Conservation (phyloP, 2,797 vertebrate genomes). For the Orestias chungarensis region DNA sequence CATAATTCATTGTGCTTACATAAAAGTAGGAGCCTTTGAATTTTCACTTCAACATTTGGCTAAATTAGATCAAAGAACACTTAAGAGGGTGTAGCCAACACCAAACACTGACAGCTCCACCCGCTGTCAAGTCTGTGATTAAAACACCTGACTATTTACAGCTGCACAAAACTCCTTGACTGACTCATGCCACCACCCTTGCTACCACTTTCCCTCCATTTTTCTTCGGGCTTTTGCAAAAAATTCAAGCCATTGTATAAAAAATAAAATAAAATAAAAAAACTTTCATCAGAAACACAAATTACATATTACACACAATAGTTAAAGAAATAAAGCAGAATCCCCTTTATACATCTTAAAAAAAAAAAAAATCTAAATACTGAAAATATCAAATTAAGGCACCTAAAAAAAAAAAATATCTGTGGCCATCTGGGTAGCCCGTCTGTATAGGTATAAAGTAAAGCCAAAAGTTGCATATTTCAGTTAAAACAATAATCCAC, state of each 20-base stretch:
- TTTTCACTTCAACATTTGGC: not conserved
- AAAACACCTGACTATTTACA: not conserved
- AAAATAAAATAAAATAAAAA: slow-evolving; percentile 8
- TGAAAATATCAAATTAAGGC: not conserved
- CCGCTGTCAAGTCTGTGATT: not conserved
- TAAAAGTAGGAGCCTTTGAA: not conserved
- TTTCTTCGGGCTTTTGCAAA: not conserved
- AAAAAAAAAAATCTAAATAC: not conserved
- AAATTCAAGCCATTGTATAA: not conserved
- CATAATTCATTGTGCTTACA: not conserved
- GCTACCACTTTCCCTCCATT: not conserved
- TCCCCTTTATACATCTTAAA: not conserved
- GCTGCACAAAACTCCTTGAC: not conserved
- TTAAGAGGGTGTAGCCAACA: not conserved
- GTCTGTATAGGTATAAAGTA: not conserved
- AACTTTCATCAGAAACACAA: not conserved
- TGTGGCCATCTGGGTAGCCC: not conserved
- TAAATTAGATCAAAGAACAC: slow-evolving; percentile 4
- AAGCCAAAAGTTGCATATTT: not conserved
- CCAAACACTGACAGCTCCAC: not conserved
- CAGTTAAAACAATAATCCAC: not conserved
- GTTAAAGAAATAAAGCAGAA: not conserved
- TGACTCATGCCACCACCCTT: not conserved
- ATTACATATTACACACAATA: not conserved
- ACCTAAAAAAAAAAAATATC: not conserved